phyloP scores from a whole-genome alignment of 2,797 vertebrate species.

The Pantherophis alleghaniensis region DNA sequence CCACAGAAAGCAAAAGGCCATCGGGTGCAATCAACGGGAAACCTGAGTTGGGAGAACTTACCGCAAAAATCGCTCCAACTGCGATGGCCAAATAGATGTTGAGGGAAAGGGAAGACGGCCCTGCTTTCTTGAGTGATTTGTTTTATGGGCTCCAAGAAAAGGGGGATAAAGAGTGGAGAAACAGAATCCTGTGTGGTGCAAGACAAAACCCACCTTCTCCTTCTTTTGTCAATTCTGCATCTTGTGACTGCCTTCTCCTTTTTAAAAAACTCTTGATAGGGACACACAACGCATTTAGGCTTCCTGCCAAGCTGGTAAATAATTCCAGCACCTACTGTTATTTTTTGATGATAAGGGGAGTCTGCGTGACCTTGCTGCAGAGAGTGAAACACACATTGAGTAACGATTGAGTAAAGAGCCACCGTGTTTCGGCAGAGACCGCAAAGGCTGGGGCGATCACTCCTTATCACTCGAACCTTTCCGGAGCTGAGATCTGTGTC shows the following conservation, averaged over 20 bases:
- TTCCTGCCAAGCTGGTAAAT: constrained; percentile 7
- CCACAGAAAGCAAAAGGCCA: constrained; percentile 19
- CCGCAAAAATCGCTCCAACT: constrained; percentile 14
- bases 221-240: background rate
- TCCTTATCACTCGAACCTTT: constrained; percentile 60
- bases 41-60: background rate
- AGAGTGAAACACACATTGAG: background rate
- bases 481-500: constrained; percentile 57
- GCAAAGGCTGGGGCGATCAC: constrained; percentile 51
- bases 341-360: constrained; percentile 29
- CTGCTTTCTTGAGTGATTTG: background rate
- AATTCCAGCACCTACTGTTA: constrained; percentile 25
- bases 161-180: background rate
- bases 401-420: constrained; percentile 52
- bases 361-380: background rate
- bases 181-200: background rate
- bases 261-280: constrained; percentile 12
- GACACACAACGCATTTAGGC: background rate
- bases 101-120: no score
- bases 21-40: constrained; percentile 28
- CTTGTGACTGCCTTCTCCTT: background rate
- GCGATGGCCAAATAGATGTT: constrained; percentile 1
- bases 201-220: accelerated
- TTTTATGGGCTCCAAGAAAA: background rate
- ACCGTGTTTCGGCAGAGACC: constrained; percentile 44